A percentile compares a stretch with the other conserved stretches of the same genome.
These are phyloP conservation scores for Alaudala cheleensis DNA, from an alignment of 2,113 vertebrate genomes.

Conservation along the genomic window DNA sequence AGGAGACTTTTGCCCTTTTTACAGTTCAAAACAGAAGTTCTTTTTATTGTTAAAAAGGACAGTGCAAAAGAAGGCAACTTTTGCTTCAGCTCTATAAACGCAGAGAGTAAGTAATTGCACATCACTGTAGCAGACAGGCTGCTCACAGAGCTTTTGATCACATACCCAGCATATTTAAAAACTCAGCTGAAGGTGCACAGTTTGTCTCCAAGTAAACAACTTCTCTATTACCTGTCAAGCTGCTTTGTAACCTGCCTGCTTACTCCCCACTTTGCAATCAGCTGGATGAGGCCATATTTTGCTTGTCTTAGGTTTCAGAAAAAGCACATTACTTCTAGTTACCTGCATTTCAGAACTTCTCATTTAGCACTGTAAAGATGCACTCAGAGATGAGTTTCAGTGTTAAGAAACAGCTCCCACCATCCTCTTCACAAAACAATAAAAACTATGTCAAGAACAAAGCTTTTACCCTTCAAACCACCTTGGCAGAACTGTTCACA, in stretches of 20 bases:
- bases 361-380: background rate
- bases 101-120: conserved; percentile 5
- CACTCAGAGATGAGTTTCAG: background rate
- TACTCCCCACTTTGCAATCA: background rate
- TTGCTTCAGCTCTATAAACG: background rate
- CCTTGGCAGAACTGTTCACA: background rate
- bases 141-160: background rate
- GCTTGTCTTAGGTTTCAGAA: conserved; percentile 1
- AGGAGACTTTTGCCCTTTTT: conserved; percentile 40
- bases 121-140: background rate
- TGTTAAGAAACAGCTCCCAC: background rate
- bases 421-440: background rate
- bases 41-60: conserved; percentile 60
- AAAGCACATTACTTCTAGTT: conserved; percentile 14
- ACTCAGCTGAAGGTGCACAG: background rate
- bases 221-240: background rate
- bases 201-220: background rate
- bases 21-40: conserved; percentile 10
- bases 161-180: conserved; percentile 17
- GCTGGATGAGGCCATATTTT: background rate
- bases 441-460: conserved; percentile 3
- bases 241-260: background rate
- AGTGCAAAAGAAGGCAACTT: conserved; percentile 11
- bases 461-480: conserved; percentile 31
- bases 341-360: conserved; percentile 16